Evolutionary conservation across 2,797 vertebrate genomes (phyloP).

Genomic region (Melanotaenia nigrans): DNA sequence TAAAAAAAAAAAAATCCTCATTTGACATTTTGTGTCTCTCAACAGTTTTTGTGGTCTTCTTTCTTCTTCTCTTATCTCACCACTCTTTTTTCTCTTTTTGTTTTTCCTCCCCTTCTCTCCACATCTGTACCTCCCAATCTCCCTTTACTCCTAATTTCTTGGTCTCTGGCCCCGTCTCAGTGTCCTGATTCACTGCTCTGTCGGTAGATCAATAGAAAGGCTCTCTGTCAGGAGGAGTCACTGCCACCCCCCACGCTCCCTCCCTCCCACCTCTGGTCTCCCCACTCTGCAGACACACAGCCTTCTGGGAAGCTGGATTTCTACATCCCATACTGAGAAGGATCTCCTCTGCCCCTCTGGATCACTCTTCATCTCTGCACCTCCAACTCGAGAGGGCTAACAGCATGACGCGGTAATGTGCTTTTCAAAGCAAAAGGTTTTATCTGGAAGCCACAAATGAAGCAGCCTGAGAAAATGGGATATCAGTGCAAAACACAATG

Average conservation of each 20-base stretch:
- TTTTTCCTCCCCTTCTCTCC: constrained; percentile 2
- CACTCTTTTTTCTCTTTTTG: constrained; percentile 16
- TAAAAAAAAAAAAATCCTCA: constrained; percentile 32
- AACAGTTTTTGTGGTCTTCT: constrained; percentile 3
- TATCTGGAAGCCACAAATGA: constrained; percentile 42
- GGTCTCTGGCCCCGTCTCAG: constrained; percentile 57
- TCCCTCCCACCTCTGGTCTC: constrained; percentile 14
- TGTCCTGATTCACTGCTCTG: constrained; percentile 76
- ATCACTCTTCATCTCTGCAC: constrained; percentile 54
- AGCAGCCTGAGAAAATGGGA: constrained; percentile 53
- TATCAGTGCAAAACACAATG: constrained; percentile 57
- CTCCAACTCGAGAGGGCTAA: constrained; percentile 33
- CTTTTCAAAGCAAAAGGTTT: constrained; percentile 43
- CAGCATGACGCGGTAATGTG: constrained; percentile 27
- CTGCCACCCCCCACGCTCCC: constrained; percentile 2
- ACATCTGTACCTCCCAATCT: constrained; percentile 42
- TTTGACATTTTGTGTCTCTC: constrained; percentile 48
- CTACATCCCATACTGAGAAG: constrained; percentile 43
- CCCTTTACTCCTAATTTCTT: constrained; percentile 43
- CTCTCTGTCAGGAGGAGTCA: constrained; percentile 67
- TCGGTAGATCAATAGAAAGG: constrained; percentile 77
- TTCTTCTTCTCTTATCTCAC: constrained; percentile 7
- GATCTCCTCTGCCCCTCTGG: constrained; percentile 24
- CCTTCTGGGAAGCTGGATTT: constrained; percentile 54
- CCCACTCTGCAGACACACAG: constrained; percentile 60